Conservation (phyloP, 2,113 vertebrate genomes). For the Alligator mississippiensis region DNA sequence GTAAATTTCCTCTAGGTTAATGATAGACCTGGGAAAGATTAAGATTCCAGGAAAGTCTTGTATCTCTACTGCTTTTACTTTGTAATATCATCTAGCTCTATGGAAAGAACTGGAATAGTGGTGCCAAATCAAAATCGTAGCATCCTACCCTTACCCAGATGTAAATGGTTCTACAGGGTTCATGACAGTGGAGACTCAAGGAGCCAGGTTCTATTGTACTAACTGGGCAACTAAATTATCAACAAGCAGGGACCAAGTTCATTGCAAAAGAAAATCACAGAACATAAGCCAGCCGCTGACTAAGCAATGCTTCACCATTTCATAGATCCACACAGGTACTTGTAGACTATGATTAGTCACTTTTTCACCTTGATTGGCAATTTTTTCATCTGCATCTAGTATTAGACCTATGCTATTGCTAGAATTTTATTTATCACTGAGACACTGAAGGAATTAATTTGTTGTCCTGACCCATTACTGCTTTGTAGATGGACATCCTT, state of each 20-base stretch:
- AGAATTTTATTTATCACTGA: neutral
- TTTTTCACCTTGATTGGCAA: neutral
- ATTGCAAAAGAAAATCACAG: too few relatives aligned
- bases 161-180: neutral
- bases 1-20: neutral
- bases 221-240: too few relatives aligned
- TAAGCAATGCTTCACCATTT: too few relatives aligned
- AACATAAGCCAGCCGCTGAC: too few relatives aligned
- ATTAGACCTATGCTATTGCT: neutral
- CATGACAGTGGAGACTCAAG: neutral
- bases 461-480: neutral
- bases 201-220: neutral
- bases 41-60: conserved; percentile 5
- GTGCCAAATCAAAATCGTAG: neutral
- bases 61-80: neutral
- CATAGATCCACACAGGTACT: neutral
- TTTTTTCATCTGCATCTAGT: neutral
- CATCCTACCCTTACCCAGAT: neutral
- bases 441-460: neutral
- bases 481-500: neutral
- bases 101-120: conserved; percentile 31
- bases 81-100: neutral
- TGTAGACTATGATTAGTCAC: neutral
- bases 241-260: too few relatives aligned
- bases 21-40: conserved; percentile 2